Base-by-base conservation (phyloP, 2,113 vertebrate genomes). In the Porphyrio hochstetteri region DNA sequence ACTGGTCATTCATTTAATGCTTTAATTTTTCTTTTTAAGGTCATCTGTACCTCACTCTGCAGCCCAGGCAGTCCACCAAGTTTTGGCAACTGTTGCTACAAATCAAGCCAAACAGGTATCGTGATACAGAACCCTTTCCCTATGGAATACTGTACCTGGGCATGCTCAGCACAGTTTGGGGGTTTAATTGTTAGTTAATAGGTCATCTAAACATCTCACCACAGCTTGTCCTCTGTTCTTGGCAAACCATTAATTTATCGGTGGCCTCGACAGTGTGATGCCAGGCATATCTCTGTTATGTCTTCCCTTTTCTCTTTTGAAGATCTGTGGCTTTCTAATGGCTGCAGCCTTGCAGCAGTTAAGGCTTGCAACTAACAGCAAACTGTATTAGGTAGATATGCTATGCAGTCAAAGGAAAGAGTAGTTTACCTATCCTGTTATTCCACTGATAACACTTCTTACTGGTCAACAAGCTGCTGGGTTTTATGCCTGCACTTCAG, bases 101-200 rank as follows among this genome's bases (percentile, higher is more conserved):
- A 98, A 94, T 96, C 99, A 99, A 83, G 97, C 98, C 38, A 98
- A 98, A 57, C 98, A 98, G 98, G 98, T 98, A 97, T 44, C 31
- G 56, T 50, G 46, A 14, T 70, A 19, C 0, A 29, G 29, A 61
- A 19, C 36, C 60, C 61, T 67, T 95, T 82, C 50, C 31, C 56
- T 95, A 5, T 42, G 57, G 16, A 78, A 63, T n/a, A 42, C 24
- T 76, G 21, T 56, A 52, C 35, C 38, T 38, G 31, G 46, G 40
- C 27, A 10, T 23, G 31, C 56, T 17, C 61, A 77, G 44, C 42
- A 9, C 55, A 68, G 9, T 55, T 44, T 83, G 65, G 91, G 31
- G 52, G 16, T 63, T 89, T 91, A 6, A 23, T 46, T 70, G 40
- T 42, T 69, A 10, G 19, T 36, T 42, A 57, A 16, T 14, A 11